Evolutionary conservation across 2,113 vertebrate species (phyloP).

Genomic region (Geococcyx californianus): DNA sequence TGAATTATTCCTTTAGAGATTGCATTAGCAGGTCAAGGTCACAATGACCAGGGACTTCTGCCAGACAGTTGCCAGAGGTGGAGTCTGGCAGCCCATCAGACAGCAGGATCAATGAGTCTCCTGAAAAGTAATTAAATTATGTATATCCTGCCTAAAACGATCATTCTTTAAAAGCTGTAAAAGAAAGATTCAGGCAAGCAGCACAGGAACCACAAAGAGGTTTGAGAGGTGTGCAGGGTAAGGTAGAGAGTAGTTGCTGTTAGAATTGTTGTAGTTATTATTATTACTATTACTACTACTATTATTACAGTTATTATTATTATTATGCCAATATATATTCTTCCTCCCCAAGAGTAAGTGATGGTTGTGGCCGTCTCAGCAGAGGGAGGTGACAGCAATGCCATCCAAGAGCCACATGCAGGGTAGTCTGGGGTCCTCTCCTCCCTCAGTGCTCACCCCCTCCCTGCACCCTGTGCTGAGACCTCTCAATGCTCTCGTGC

Average conservation of each 20-base stretch:
- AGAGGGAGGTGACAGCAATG: not conserved
- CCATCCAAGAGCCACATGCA: not conserved
- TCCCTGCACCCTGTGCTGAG: not conserved
- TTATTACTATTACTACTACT: too few relatives aligned
- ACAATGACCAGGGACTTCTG: not conserved
- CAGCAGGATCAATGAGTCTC: not conserved
- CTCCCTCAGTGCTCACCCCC: not conserved
- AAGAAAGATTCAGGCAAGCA: not conserved
- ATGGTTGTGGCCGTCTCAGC: not conserved
- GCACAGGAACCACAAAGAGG: not conserved
- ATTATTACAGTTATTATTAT: accelerated
- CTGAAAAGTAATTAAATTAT: not conserved
- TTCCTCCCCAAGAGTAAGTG: not conserved
- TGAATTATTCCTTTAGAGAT: not conserved
- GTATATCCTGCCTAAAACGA: not conserved
- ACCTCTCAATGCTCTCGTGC: not conserved
- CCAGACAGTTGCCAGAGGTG: not conserved
- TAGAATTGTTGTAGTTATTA: too few relatives aligned
- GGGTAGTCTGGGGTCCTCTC: not conserved
- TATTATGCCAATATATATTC: not conserved
- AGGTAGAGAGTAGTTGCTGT: not conserved
- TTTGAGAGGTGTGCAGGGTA: not conserved
- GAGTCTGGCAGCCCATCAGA: not conserved
- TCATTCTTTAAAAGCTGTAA: not conserved
- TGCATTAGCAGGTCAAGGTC: slow-evolving; percentile 9